A percentile compares a stretch with the other conserved stretches of the same genome.
These are phyloP conservation scores for Ommatoiulus sabulosus DNA, from an alignment of 2,888 invertebrate genomes.

Conservation along the genomic window DNA sequence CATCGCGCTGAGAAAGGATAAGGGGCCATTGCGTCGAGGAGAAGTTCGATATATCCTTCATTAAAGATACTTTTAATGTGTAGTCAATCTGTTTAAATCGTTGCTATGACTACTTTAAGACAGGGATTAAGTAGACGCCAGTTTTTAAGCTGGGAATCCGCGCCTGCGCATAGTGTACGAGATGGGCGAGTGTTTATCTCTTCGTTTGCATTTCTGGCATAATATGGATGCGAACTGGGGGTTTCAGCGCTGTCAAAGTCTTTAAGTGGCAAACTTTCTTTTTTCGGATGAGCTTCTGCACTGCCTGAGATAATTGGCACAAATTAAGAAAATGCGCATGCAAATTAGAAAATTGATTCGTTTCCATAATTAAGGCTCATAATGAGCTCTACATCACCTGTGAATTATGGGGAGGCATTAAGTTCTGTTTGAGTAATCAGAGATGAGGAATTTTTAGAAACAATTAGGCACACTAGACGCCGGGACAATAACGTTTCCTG, in stretches of 20 bases:
- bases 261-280: constrained; percentile 10
- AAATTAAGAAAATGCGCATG: constrained; percentile 54
- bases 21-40: neutral
- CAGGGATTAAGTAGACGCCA: neutral
- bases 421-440: constrained; percentile 45
- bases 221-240: neutral
- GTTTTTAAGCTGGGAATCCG: neutral
- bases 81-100: constrained; percentile 19
- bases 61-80: constrained; percentile 19
- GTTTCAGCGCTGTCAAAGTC: neutral
- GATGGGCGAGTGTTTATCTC: constrained; percentile 3
- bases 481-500: constrained; percentile 42
- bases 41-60: constrained; percentile 12
- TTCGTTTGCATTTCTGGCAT: neutral
- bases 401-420: constrained; percentile 23
- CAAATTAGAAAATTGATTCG: constrained; percentile 56
- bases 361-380: constrained; percentile 53
- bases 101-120: constrained; percentile 19
- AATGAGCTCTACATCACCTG: constrained; percentile 47
- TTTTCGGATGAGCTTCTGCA: neutral
- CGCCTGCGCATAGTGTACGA: neutral
- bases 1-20: neutral
- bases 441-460: constrained; percentile 46
- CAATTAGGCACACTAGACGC: constrained; percentile 5
- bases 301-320: constrained; percentile 52